Evolutionary conservation across 2,113 vertebrate species (phyloP), one percentile per base, ranked within the genome.

Genomic region (Hassar affinis): DNA sequence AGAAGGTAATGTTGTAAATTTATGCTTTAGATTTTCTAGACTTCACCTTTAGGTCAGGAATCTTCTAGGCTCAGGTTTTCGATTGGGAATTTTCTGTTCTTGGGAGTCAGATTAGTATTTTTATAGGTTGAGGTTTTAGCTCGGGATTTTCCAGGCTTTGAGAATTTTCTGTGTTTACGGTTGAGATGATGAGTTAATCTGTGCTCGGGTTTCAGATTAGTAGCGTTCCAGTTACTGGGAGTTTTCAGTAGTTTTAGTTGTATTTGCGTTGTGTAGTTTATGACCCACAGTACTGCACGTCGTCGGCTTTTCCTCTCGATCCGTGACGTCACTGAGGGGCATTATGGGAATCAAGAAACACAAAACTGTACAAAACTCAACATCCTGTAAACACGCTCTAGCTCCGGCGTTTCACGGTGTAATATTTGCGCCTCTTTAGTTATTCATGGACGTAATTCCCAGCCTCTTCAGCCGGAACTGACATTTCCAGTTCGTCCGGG

Each of bases 401-500:
- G n/a, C n/a, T n/a, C n/a, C n/a, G n/a, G n/a, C 30, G 3, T 12
- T 66, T 61, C 11, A 45, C 62, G 22, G 18, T n/a, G 52, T 9
- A 64, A 35, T 74, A 20, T 18, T 86, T 11, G 71, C 18, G 1
- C 66, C 49, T 78, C 33, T 57, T 62, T 47, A 20, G 35, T 18
- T 66, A 3, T 51, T 51, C 47, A 20, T 49, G 15, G 47, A 62
- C 20, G 74, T 85, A 69, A 42, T 25, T 25, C 45, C 3, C 3
- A 14, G 10, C 79, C 35, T 2, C 51, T 61, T 83, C 74, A n/a
- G 20, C 74, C 56, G 42, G 49, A 71, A 88, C 85, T 85, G 79
- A 88, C 83, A 83, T 86, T 86, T 88, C 90, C 86, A 88, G 88
- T 90, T 74, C n/a, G 76, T 45, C 84, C 68, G 79, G 87, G 82